phyloP scores from a whole-genome alignment of 2,113 vertebrate species.

The Spheniscus mendiculus region DNA sequence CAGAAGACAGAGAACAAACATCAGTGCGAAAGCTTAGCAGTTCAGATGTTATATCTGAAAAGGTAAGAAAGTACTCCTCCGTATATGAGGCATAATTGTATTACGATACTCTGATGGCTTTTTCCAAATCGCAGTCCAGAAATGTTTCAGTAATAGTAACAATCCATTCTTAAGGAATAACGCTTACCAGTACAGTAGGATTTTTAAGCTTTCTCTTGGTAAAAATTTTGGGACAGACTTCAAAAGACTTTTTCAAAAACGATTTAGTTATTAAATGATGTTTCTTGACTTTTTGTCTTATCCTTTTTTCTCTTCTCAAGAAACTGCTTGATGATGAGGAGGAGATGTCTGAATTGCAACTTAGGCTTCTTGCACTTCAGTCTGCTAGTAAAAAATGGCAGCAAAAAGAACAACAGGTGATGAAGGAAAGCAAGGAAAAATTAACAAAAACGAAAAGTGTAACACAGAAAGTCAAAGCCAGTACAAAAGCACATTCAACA shows the following conservation, averaged over 20 bases:
- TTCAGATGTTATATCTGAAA: slow-evolving; percentile 75
- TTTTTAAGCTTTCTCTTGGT: not conserved
- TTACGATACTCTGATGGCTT: not conserved
- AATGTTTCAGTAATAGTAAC: not conserved
- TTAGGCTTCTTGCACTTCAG: slow-evolving; percentile 94
- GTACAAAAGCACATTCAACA: slow-evolving; percentile 74
- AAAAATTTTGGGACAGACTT: not conserved
- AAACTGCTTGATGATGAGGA: slow-evolving; percentile 89
- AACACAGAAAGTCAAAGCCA: slow-evolving; percentile 77
- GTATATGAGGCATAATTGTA: not conserved
- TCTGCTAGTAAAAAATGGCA: slow-evolving; percentile 99
- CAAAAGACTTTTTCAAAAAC: not conserved
- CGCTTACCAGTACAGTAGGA: not conserved
- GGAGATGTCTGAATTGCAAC: slow-evolving; percentile 93
- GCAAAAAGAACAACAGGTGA: slow-evolving; percentile 94
- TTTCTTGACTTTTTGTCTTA: not conserved
- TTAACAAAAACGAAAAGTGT: slow-evolving; percentile 79
- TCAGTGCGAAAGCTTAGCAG: slow-evolving; percentile 68
- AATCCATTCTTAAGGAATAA: not conserved
- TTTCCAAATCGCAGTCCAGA: not conserved
- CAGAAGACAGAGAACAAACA: slow-evolving; percentile 76
- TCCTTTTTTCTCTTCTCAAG: slow-evolving; percentile 52
- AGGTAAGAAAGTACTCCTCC: slow-evolving; percentile 61
- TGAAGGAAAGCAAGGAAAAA: slow-evolving; percentile 95
- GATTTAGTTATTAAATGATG: not conserved